Percentiles rank a stretch among this genome's conserved stretches.
phyloP scores from a whole-genome alignment of 92 coral and sea anemone species.

The Parazoanthus atlanticus region DNA sequence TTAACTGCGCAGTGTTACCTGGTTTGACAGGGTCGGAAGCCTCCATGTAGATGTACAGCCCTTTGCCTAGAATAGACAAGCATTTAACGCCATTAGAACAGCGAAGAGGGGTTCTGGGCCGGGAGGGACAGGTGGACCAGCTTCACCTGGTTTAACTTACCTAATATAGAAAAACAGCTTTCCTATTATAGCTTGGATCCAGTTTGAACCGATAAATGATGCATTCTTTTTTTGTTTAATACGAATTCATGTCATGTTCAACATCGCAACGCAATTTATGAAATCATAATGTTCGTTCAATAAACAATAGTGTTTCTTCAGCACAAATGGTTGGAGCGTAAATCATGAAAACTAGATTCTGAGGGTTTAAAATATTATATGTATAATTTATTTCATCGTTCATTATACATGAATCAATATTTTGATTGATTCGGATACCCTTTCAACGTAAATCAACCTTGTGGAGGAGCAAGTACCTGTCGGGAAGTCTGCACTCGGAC shows the following conservation, averaged over 20 bases:
- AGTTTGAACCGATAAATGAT: too few species aligned
- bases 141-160: too few species aligned
- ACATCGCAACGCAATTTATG: too few species aligned
- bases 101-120: background rate
- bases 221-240: too few species aligned
- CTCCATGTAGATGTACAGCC: constrained; percentile 24
- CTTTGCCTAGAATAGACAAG: constrained; percentile 1
- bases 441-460: background rate
- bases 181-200: too few species aligned
- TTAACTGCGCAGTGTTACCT: constrained; percentile 16
- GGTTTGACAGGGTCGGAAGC: constrained; percentile 28
- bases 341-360: background rate
- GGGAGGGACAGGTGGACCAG: background rate
- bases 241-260: too few species aligned
- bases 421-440: too few species aligned
- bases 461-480: constrained; percentile 9
- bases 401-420: background rate
- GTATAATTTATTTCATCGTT: too few species aligned
- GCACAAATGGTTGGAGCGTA: background rate
- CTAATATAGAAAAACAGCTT: too few species aligned
- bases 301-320: background rate
- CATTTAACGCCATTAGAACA: background rate
- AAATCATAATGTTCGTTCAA: too few species aligned
- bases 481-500: constrained; percentile 30
- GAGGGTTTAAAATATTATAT: background rate